phyloP scores from a whole-genome alignment of 2,888 invertebrate species.

The Cryptops parisi region DNA sequence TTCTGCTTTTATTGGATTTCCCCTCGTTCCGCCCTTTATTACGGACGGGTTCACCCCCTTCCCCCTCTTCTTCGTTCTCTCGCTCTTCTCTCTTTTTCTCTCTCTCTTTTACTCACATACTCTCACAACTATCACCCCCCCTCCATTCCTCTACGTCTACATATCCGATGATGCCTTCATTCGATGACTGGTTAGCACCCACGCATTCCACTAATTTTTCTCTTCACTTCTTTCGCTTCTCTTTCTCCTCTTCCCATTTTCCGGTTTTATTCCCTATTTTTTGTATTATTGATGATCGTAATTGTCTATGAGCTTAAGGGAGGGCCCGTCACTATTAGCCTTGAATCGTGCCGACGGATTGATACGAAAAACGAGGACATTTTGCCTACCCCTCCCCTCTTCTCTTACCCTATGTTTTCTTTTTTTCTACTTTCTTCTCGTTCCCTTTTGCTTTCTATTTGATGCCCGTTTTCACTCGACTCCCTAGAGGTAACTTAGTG shows the following conservation, averaged over 20 bases:
- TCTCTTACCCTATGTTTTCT: background rate
- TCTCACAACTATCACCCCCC: too few species aligned
- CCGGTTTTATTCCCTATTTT: too few species aligned
- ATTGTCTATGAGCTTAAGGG: background rate
- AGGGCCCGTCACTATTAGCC: too few species aligned
- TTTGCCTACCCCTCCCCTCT: background rate
- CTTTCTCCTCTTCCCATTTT: too few species aligned
- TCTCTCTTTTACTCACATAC: too few species aligned
- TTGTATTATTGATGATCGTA: background rate
- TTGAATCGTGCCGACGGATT: background rate
- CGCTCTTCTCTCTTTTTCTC: too few species aligned
- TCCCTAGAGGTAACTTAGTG: background rate
- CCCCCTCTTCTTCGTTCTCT: background rate
- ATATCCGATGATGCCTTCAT: too few species aligned
- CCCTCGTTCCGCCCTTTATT: background rate
- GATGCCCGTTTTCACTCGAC: background rate
- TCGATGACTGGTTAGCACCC: background rate
- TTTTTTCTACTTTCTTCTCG: background rate
- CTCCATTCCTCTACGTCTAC: too few species aligned
- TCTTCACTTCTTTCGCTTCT: too few species aligned
- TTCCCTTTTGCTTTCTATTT: background rate
- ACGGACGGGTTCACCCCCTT: too few species aligned
- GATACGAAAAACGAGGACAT: background rate
- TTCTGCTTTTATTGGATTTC: conserved; percentile 16
- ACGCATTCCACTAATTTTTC: background rate